Evolutionary conservation across 2,113 vertebrate genomes (phyloP).

Genomic region (Callipepla californica): DNA sequence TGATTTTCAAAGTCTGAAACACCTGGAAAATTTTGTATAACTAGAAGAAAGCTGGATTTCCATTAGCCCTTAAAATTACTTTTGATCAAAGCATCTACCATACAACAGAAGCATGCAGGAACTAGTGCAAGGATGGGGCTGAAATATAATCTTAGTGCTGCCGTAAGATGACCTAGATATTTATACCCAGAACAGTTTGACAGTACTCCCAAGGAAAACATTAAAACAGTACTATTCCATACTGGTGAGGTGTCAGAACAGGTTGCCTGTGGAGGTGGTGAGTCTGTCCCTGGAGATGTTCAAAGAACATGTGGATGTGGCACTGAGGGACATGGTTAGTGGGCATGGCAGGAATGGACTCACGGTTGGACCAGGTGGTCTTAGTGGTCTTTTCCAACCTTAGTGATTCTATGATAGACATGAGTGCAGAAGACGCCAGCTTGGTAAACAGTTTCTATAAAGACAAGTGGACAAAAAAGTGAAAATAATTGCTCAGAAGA

Average conservation of each 20-base stretch:
- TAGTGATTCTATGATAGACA: no score
- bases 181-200: neutral
- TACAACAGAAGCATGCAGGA: neutral
- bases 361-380: no score
- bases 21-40: constrained; percentile 11
- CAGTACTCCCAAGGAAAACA: neutral
- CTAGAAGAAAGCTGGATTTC: neutral
- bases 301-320: no score
- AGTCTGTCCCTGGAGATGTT: no score
- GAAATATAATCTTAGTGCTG: neutral
- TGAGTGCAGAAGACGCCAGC: neutral
- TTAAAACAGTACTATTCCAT: neutral
- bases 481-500: neutral
- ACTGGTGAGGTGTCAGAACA: no score
- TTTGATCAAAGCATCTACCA: neutral
- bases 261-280: no score
- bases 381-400: no score
- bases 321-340: no score
- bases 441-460: neutral
- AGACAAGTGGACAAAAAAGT: neutral
- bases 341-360: no score
- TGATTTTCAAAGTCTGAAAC: constrained; percentile 27
- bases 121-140: neutral
- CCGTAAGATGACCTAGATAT: neutral
- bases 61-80: neutral